phyloP scores from a whole-genome alignment of 2,888 invertebrate species.

The Amphipyra tragopoginis region DNA sequence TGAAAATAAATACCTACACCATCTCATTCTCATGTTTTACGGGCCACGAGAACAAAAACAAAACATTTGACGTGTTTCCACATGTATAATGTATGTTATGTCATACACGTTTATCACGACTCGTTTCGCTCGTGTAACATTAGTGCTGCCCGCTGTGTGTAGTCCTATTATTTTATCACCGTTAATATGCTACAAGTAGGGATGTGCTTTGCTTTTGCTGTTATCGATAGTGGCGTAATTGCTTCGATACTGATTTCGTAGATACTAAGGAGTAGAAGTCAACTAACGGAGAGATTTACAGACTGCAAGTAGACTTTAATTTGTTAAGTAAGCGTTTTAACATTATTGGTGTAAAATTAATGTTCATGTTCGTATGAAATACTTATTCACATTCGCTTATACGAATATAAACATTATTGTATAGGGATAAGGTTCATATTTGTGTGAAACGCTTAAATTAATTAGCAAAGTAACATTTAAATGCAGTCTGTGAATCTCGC shows the following conservation, averaged over 20 bases:
- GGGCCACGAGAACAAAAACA: constrained; percentile 20
- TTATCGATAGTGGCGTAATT: constrained; percentile 3
- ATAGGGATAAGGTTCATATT: too few species aligned
- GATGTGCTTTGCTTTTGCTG: constrained; percentile 6
- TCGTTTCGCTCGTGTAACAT: constrained; percentile 15
- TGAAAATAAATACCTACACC: constrained; percentile 10
- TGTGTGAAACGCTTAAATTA: too few species aligned
- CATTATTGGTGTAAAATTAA: too few species aligned
- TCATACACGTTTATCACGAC: constrained; percentile 14
- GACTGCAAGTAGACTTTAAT: too few species aligned
- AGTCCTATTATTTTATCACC: constrained; percentile 20
- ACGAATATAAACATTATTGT: too few species aligned
- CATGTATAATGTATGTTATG: constrained; percentile 1
- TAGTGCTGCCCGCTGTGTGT: constrained; percentile 15
- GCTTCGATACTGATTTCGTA: background rate
- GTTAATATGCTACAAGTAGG: constrained; percentile 16
- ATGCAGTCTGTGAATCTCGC: too few species aligned
- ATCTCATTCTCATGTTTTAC: constrained; percentile 24
- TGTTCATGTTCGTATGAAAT: too few species aligned
- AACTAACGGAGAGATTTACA: too few species aligned
- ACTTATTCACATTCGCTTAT: too few species aligned
- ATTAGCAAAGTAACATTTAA: too few species aligned
- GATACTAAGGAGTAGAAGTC: too few species aligned
- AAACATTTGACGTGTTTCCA: constrained; percentile 9
- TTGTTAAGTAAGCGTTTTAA: too few species aligned